phyloP scores from a whole-genome alignment of 2,113 vertebrate genomes.

The Strix aluco region DNA sequence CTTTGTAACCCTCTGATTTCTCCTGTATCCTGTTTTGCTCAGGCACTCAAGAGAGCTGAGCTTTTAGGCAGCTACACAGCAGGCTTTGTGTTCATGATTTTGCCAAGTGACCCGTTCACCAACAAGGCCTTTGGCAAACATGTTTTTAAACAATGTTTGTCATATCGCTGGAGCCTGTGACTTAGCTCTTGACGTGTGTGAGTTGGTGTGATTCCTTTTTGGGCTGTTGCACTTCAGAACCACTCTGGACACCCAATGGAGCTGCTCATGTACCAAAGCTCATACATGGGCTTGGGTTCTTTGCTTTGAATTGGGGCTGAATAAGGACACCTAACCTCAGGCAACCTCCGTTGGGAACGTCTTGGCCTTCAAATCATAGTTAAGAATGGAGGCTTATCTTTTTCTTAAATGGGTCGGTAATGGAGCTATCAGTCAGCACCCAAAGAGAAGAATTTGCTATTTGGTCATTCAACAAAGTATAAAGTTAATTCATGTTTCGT shows the following conservation, averaged over 20 bases:
- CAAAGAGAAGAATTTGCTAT: neutral
- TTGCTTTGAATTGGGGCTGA: neutral
- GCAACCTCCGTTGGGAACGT: neutral
- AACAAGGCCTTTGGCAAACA: constrained; percentile 42
- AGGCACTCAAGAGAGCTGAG: neutral
- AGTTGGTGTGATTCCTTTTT: neutral
- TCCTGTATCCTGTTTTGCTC: neutral
- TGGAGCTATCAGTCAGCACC: neutral
- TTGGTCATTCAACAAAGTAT: neutral
- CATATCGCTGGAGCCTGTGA: neutral
- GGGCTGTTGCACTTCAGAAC: neutral
- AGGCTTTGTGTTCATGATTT: neutral
- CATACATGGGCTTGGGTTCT: fast-evolving
- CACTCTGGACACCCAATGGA: fast-evolving
- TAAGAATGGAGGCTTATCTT: neutral
- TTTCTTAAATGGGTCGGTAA: neutral
- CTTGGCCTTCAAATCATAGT: neutral
- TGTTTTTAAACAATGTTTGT: constrained; percentile 43
- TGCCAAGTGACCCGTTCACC: constrained; percentile 54
- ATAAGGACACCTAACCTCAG: neutral
- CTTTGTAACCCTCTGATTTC: neutral
- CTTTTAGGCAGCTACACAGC: constrained; percentile 5
- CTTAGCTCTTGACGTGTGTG: neutral
- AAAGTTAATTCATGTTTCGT: neutral
- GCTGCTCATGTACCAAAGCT: neutral